Percentiles rank a stretch among this genome's conserved stretches.
Conservation (phyloP, 1,140 invertebrate species). For the Drosophila ohnishii region DNA sequence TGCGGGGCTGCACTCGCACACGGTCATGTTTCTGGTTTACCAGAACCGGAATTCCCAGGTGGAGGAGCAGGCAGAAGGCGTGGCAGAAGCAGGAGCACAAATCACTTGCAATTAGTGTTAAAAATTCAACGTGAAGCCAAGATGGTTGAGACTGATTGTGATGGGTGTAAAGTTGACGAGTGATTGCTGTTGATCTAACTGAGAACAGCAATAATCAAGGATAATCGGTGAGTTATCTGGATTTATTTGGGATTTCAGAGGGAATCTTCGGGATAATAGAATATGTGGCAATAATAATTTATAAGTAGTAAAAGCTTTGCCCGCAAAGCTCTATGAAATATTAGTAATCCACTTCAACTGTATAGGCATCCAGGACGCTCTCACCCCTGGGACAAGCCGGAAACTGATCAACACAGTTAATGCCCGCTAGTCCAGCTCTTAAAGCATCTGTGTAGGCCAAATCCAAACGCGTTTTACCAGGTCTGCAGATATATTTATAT, state of each 20-base stretch:
- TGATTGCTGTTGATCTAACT: conserved; percentile 25
- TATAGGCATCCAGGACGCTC: conserved; percentile 59
- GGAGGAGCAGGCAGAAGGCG: conserved; percentile 1
- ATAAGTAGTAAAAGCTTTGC: conserved; percentile 15
- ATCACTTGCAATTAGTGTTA: conserved; percentile 50
- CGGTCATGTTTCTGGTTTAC: conserved; percentile 39
- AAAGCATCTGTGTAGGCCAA: conserved; percentile 52
- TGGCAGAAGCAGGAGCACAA: conserved; percentile 28
- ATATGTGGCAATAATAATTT: not conserved
- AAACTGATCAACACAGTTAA: conserved; percentile 57
- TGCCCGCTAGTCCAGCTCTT: conserved; percentile 59
- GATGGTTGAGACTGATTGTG: conserved; percentile 13
- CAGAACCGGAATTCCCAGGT: conserved; percentile 10
- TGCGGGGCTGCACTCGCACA: conserved; percentile 7
- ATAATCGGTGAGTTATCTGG: conserved; percentile 2
- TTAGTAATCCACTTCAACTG: conserved; percentile 47
- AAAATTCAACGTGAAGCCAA: conserved; percentile 27
- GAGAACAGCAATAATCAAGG: conserved; percentile 10
- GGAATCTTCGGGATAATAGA: not conserved
- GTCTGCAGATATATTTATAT: conserved; percentile 36
- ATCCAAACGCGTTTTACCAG: conserved; percentile 58
- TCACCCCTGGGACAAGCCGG: conserved; percentile 54
- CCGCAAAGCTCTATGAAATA: conserved; percentile 8
- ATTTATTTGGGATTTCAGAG: not conserved
- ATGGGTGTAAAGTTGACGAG: conserved; percentile 24